phyloP scores from a whole-genome alignment of 1,140 invertebrate species.

The Leptopilina boulardi region DNA sequence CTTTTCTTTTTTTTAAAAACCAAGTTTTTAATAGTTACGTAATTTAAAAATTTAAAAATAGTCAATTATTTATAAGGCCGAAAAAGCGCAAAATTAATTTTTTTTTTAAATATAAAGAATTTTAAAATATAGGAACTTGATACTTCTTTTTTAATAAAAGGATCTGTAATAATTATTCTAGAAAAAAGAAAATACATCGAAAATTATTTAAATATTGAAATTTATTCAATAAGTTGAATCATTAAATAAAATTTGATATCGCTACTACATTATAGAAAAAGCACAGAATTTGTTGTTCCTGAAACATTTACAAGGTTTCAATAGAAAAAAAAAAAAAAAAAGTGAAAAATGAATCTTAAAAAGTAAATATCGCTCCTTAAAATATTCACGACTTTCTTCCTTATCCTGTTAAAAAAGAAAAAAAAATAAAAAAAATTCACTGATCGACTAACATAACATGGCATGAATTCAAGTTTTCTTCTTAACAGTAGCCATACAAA shows the following conservation, averaged over 20 bases:
- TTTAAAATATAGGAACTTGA: too few relatives aligned
- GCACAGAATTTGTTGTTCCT: slow-evolving; percentile 27
- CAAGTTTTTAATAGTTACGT: too few relatives aligned
- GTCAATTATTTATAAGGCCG: too few relatives aligned
- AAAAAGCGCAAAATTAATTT: too few relatives aligned
- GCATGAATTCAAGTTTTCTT: slow-evolving; percentile 25
- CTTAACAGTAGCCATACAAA: slow-evolving; percentile 13
- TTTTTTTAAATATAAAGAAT: too few relatives aligned
- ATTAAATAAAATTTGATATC: slow-evolving; percentile 50
- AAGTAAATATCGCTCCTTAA: background rate
- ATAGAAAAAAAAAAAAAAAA: background rate
- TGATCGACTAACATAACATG: slow-evolving; percentile 29
- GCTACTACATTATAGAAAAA: slow-evolving; percentile 38
- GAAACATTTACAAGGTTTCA: slow-evolving; percentile 32
- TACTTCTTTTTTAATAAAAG: too few relatives aligned
- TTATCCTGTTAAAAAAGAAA: slow-evolving; percentile 3
- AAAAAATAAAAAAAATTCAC: background rate
- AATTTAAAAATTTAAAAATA: too few relatives aligned
- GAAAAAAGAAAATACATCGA: background rate
- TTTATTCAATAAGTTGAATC: slow-evolving; percentile 50
- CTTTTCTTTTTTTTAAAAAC: too few relatives aligned
- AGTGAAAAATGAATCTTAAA: background rate
- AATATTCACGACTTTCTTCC: slow-evolving; percentile 1
- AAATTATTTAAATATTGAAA: slow-evolving; percentile 47
- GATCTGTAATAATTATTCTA: background rate